Evolutionary conservation across 2,797 vertebrate genomes (phyloP).

Genomic region (Fratercula arctica): DNA sequence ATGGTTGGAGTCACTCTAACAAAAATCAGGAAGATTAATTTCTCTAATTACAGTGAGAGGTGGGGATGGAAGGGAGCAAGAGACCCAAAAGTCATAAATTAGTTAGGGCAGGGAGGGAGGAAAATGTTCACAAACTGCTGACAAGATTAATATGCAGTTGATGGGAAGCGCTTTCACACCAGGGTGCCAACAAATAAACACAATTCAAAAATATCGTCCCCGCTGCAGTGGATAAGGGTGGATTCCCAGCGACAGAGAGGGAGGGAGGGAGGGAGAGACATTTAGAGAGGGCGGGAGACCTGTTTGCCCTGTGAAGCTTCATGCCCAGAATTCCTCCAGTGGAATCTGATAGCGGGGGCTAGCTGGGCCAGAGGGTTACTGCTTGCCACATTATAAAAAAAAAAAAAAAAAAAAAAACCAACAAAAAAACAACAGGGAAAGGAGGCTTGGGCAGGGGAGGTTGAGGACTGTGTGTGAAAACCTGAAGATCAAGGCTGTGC

Average conservation of each 20-base stretch:
- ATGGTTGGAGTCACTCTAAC: background rate
- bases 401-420: too few relatives aligned
- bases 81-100: constrained; percentile 73
- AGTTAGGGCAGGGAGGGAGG: constrained; percentile 60
- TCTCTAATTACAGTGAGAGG: constrained; percentile 36
- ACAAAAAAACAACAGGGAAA: background rate
- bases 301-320: constrained; percentile 18
- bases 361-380: background rate
- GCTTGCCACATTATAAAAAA: constrained; percentile 37
- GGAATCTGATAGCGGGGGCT: constrained; percentile 36
- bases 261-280: background rate
- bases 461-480: constrained; percentile 7
- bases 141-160: constrained; percentile 94
- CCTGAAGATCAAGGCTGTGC: constrained; percentile 6
- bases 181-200: constrained; percentile 96
- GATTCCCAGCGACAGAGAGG: constrained; percentile 51
- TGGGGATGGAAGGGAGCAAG: constrained; percentile 36
- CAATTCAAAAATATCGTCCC: constrained; percentile 86
- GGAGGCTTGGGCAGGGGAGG: background rate
- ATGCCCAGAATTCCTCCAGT: constrained; percentile 58
- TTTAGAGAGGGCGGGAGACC: background rate
- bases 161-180: constrained; percentile 88
- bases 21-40: background rate
- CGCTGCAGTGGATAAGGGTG: constrained; percentile 55
- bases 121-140: constrained; percentile 80